These are phyloP conservation scores for Callaeas wilsoni DNA, from an alignment of 2,113 vertebrate genomes.

Conservation along the genomic window DNA sequence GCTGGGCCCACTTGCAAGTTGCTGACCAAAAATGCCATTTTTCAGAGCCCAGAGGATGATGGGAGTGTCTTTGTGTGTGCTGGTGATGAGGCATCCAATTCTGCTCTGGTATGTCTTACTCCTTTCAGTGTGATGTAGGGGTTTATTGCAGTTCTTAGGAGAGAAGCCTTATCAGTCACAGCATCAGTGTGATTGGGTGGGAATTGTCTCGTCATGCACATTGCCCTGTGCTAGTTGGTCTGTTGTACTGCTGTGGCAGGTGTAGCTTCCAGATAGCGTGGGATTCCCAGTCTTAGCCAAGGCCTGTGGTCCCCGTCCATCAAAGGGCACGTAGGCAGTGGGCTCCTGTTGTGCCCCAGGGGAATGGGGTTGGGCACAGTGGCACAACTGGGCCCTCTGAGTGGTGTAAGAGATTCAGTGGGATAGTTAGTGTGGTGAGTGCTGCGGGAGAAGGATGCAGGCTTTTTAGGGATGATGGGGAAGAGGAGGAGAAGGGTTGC, in stretches of 20 bases:
- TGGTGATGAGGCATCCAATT: slow-evolving; percentile 89
- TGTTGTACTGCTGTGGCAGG: neutral
- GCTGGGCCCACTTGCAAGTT: slow-evolving; percentile 88
- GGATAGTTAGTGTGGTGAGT: neutral
- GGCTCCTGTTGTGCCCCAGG: neutral
- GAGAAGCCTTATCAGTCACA: neutral
- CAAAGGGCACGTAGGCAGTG: rapidly evolving
- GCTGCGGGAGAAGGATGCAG: rapidly evolving
- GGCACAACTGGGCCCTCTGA: neutral
- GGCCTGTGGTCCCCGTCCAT: neutral
- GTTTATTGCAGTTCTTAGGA: neutral
- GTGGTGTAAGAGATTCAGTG: neutral
- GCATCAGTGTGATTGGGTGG: neutral
- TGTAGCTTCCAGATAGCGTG: rapidly evolving
- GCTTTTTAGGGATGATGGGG: neutral
- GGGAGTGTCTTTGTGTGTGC: slow-evolving; percentile 85
- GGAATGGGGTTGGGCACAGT: neutral
- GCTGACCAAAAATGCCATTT: slow-evolving; percentile 92
- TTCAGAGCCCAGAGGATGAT: slow-evolving; percentile 79
- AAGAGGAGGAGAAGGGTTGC: neutral
- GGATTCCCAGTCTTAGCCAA: neutral
- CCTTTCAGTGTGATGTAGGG: neutral
- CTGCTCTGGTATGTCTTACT: slow-evolving; percentile 78
- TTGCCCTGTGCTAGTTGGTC: neutral
- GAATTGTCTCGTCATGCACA: neutral